phyloP scores from a whole-genome alignment of 2,797 vertebrate species.

The Melanotaenia maccullochi region DNA sequence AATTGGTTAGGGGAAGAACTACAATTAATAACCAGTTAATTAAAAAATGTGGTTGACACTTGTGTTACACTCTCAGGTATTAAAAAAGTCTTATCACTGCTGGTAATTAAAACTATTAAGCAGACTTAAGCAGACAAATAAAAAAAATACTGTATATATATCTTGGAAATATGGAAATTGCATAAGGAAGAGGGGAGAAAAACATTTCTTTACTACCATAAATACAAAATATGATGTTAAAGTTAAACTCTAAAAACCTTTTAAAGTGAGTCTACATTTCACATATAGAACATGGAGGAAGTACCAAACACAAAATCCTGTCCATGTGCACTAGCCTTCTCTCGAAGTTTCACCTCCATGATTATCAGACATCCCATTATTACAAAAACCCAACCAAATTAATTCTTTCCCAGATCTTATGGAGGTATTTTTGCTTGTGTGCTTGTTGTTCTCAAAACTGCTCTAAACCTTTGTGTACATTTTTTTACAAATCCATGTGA shows the following conservation, averaged over 20 bases:
- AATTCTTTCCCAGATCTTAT: neutral
- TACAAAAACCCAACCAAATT: neutral
- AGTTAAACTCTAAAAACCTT: neutral
- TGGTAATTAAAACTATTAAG: slow-evolving; percentile 41
- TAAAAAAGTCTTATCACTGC: slow-evolving; percentile 28
- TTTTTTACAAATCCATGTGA: neutral
- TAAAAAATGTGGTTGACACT: slow-evolving; percentile 42
- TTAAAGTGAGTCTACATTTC: neutral
- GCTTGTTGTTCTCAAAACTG: neutral
- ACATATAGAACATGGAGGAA: neutral
- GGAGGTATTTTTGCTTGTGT: neutral
- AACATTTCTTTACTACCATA: neutral
- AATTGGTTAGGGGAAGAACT: slow-evolving; percentile 9
- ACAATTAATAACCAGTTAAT: slow-evolving; percentile 42
- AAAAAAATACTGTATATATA: neutral
- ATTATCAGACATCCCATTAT: neutral
- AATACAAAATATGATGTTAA: neutral
- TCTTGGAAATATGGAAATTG: slow-evolving; percentile 14
- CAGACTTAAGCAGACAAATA: slow-evolving; percentile 1
- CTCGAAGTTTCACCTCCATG: neutral
- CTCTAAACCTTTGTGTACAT: neutral
- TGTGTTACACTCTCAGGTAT: slow-evolving; percentile 24
- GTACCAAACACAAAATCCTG: neutral
- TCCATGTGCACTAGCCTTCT: neutral
- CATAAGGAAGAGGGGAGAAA: neutral